phyloP scores from a whole-genome alignment of 2,113 vertebrate genomes.

The Antechinus flavipes region DNA sequence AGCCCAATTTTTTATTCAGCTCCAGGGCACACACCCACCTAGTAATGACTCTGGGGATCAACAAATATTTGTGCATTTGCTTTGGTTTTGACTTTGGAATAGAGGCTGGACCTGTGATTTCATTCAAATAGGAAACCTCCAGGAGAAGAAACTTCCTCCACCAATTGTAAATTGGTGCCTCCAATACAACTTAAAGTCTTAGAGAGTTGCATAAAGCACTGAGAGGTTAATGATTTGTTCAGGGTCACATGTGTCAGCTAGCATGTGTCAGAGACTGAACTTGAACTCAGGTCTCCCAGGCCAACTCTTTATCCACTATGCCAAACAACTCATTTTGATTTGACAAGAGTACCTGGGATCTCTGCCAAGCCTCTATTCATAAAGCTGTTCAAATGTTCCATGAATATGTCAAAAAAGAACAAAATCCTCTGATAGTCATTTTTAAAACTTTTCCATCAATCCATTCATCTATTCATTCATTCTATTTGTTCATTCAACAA shows the following conservation, averaged over 20 bases:
- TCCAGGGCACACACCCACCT: background rate
- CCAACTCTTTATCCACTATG: background rate
- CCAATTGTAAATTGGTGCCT: background rate
- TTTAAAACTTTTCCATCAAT: background rate
- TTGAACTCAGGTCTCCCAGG: background rate
- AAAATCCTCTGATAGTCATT: background rate
- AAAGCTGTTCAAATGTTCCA: background rate
- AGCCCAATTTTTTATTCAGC: background rate
- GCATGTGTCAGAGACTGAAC: background rate
- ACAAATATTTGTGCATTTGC: background rate
- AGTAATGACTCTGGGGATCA: background rate
- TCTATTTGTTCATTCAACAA: background rate
- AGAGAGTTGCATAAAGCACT: background rate
- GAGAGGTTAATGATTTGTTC: background rate
- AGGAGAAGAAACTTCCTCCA: background rate
- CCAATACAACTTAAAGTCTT: background rate
- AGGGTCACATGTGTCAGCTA: background rate
- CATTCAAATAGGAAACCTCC: background rate
- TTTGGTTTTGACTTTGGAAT: background rate
- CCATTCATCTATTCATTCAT: background rate
- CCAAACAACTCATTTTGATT: background rate
- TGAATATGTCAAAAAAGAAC: background rate
- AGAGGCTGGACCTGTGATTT: background rate
- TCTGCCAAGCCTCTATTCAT: background rate
- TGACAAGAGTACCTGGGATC: background rate